These are phyloP conservation scores for Argentina silus DNA, from an alignment of 2,797 vertebrate genomes.

Conservation along the genomic window DNA sequence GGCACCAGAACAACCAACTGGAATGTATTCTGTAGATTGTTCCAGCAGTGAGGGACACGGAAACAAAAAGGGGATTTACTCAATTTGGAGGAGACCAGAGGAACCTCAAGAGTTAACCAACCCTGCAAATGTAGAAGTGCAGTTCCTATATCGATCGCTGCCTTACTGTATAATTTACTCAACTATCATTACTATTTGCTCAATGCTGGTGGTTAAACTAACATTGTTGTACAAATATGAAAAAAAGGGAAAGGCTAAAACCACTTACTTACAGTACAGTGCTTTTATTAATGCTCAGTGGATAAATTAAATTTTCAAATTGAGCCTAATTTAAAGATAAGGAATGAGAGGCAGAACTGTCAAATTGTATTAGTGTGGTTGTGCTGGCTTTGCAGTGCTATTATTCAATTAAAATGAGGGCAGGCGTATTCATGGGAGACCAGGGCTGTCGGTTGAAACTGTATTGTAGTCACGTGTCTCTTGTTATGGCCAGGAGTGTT, in stretches of 20 bases:
- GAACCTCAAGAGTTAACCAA: no score
- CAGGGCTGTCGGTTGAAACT: background rate
- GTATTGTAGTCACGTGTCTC: background rate
- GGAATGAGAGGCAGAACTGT: slow-evolving; percentile 16
- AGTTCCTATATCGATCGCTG: no score
- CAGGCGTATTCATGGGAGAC: background rate
- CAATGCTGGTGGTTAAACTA: no score
- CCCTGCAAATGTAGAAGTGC: no score
- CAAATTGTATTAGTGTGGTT: slow-evolving; percentile 27
- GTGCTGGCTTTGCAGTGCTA: background rate
- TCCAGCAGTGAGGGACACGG: no score
- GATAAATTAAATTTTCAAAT: slow-evolving; percentile 14
- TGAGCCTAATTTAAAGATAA: slow-evolving; percentile 2
- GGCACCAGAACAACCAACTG: no score
- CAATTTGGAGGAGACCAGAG: no score
- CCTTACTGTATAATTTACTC: no score
- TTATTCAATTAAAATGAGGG: slow-evolving; percentile 6
- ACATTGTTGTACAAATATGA: no score
- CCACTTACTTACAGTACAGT: background rate
- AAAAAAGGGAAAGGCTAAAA: background rate
- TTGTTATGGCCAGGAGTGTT: background rate
- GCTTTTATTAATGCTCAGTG: background rate
- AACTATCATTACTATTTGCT: no score
- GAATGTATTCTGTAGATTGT: no score
- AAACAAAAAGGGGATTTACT: no score